Evolutionary conservation across 1,140 invertebrate genomes (phyloP).

Genomic region (Eueides isabella): DNA sequence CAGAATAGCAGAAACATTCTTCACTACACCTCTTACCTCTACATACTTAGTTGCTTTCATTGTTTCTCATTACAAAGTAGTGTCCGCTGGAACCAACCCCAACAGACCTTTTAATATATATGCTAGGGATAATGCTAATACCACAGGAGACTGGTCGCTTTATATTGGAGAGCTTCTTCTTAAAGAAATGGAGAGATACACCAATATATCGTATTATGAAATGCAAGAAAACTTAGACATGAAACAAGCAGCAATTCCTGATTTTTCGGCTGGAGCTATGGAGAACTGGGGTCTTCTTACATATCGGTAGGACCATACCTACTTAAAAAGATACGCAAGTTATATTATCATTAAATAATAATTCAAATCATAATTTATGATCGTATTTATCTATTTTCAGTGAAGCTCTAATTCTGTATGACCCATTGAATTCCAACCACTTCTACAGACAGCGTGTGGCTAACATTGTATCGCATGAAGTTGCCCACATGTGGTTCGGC

Average conservation of each 20-base stretch:
- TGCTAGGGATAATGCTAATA: slow-evolving; percentile 85
- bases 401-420: slow-evolving; percentile 68
- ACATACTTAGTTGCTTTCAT: slow-evolving; percentile 94
- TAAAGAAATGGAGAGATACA: slow-evolving; percentile 73
- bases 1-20: slow-evolving; percentile 62
- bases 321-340: neutral
- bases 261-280: slow-evolving; percentile 88
- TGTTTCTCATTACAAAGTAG: slow-evolving; percentile 87
- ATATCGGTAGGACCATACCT: slow-evolving; percentile 79
- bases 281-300: slow-evolving; percentile 86
- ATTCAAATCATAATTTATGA: neutral
- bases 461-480: slow-evolving; percentile 76
- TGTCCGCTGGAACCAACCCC: slow-evolving; percentile 46
- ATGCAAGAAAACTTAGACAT: slow-evolving; percentile 78
- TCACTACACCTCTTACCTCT: slow-evolving; percentile 88
- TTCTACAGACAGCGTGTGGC: slow-evolving; percentile 82
- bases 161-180: slow-evolving; percentile 80
- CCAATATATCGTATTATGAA: slow-evolving; percentile 78
- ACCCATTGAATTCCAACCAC: slow-evolving; percentile 62
- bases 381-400: slow-evolving; percentile 44
- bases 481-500: slow-evolving; percentile 82
- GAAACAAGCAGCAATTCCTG: slow-evolving; percentile 88
- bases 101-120: slow-evolving; percentile 85
- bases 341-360: too few relatives aligned
- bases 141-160: slow-evolving; percentile 84